Base-by-base conservation (phyloP, 2,888 invertebrate species). In the Agonopterix alstromeriana region DNA sequence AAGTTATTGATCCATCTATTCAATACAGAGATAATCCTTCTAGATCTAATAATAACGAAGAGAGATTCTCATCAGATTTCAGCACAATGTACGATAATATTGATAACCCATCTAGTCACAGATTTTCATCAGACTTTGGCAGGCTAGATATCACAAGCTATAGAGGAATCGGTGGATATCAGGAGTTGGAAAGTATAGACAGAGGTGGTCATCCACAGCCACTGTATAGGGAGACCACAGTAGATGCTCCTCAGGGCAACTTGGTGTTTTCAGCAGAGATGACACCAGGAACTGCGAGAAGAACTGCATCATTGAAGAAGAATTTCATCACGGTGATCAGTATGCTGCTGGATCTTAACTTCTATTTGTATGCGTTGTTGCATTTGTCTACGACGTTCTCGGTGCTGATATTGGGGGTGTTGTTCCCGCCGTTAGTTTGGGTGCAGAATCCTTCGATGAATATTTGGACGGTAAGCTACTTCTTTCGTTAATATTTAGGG, bases 391-490 rank as follows among this genome's bases (percentile, higher is more conserved):
- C 89, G 1, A 91, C 90, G 14, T 91, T 85, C 61, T 90, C 91
- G 0, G 70, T 84, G 17, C 73, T 91, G 43, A 70, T 90, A 0
- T 78, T 91, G 47, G 90, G 88, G 36, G 70, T 90, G 0, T 61
- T 91, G 17, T 91, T 90, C 62, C 91, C 92, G 0, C 78, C 85
- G 14, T 78, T 90, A 56, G 68, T 92, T 44, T 91, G 86, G 79
- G 79, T 82, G 52, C 72, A 77, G 53, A 82, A 82, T 61, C 77
- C 75, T 1, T 61, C 73, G 0, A 67, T 84, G 65, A 85, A 85
- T 50, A 81, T 86, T 63, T 84, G 80, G 82, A 73, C 76, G 69
- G 85, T 88, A 49, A 80, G 85, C 76, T n/a, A n/a, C n/a, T 5
- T 27, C 27, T 27, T 27, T 36, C 36, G 12, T n/a, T n/a, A 9